Conservation (phyloP, 2,113 vertebrate genomes). For the Thamnophis sirtalis region DNA sequence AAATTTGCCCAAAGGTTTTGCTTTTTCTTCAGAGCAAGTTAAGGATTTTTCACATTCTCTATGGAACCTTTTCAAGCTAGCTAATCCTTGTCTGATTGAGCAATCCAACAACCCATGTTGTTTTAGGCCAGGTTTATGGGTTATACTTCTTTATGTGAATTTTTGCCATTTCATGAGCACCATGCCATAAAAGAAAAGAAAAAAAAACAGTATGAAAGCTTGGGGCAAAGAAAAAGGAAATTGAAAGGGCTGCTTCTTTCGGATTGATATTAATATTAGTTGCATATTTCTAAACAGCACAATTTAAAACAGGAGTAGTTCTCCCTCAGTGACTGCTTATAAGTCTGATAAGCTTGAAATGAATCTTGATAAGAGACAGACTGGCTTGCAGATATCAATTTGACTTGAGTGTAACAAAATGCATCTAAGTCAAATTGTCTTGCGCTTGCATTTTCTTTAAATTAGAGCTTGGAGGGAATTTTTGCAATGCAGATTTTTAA, state of each 20-base stretch:
- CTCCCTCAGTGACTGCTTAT: background rate
- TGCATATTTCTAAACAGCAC: background rate
- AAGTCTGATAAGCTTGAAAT: background rate
- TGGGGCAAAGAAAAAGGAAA: slow-evolving; percentile 10
- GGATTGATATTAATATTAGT: slow-evolving; percentile 18
- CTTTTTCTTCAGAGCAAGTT: slow-evolving; percentile 6
- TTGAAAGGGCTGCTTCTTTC: slow-evolving; percentile 9
- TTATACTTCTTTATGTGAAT: slow-evolving; percentile 11
- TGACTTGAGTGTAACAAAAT: background rate
- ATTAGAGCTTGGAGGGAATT: background rate
- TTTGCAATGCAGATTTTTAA: background rate
- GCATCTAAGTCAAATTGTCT: background rate
- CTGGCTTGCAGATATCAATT: background rate
- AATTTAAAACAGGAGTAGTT: background rate
- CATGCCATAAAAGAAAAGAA: slow-evolving; percentile 1
- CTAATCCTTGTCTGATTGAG: slow-evolving; percentile 11
- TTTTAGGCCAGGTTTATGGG: slow-evolving; percentile 11
- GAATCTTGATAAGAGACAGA: background rate
- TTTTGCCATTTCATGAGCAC: slow-evolving; percentile 5
- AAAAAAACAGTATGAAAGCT: background rate
- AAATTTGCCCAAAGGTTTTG: background rate
- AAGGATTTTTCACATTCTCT: background rate
- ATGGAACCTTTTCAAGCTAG: background rate
- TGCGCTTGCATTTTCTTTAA: background rate
- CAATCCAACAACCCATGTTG: background rate